Evolutionary conservation across 2,888 invertebrate genomes (phyloP).

Genomic region (Tromatobia lineatoria): DNA sequence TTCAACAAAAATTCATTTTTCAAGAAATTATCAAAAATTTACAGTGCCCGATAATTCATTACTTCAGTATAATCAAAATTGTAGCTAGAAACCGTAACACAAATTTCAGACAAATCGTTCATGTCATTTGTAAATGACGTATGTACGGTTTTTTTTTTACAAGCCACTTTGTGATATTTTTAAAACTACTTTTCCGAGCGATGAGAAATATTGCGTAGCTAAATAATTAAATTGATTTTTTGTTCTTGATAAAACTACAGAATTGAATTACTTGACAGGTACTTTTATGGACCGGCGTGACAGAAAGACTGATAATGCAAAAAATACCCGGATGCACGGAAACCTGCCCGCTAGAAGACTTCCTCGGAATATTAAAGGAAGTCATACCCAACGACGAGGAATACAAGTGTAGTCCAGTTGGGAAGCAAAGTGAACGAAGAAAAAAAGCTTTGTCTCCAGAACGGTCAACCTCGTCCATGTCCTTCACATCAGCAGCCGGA

Average conservation of each 20-base stretch:
- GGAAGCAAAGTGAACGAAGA: slow-evolving; percentile 36
- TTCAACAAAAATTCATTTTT: too few species aligned
- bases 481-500: neutral
- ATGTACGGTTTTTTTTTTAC: too few species aligned
- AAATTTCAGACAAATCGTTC: too few species aligned
- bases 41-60: neutral
- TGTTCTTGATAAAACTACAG: neutral
- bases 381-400: slow-evolving; percentile 79
- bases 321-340: slow-evolving; percentile 82
- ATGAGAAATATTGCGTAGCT: neutral
- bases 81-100: too few species aligned
- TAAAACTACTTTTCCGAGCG: neutral
- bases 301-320: slow-evolving; percentile 79
- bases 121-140: too few species aligned
- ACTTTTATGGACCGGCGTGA: slow-evolving; percentile 82
- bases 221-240: neutral
- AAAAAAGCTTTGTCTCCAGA: slow-evolving; percentile 8
- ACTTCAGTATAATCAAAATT: neutral
- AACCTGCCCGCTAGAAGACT: slow-evolving; percentile 82
- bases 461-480: neutral
- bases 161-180: too few species aligned
- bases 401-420: slow-evolving; percentile 62
- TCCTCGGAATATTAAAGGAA: slow-evolving; percentile 78
- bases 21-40: neutral
- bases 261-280: slow-evolving; percentile 75